Evolutionary conservation across 2,797 vertebrate genomes (phyloP).

Genomic region (Poecilia gillii): DNA sequence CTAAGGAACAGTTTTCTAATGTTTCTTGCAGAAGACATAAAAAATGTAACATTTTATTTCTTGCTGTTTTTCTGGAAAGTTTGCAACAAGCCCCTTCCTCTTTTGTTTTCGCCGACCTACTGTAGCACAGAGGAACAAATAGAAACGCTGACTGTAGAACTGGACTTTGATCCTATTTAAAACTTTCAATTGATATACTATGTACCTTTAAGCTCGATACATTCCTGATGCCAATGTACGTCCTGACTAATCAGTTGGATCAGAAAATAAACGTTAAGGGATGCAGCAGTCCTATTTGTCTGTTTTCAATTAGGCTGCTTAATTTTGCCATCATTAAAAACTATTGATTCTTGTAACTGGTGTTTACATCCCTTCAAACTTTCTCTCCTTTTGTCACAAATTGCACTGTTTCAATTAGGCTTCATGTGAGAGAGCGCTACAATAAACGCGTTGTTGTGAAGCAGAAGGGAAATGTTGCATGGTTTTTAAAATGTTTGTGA

Average conservation of each 20-base stretch:
- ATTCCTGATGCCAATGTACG: too few relatives aligned
- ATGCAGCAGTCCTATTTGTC: background rate
- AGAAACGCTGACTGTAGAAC: background rate
- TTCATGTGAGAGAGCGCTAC: background rate
- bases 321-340: too few relatives aligned
- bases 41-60: background rate
- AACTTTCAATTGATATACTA: background rate
- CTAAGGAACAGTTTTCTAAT: background rate
- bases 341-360: background rate
- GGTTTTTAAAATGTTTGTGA: background rate
- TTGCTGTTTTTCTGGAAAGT: background rate
- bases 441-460: background rate
- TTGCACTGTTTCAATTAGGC: background rate
- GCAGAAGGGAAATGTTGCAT: background rate
- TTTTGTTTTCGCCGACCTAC: background rate
- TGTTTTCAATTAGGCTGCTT: background rate
- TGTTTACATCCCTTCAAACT: background rate
- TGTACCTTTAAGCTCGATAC: background rate
- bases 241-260: background rate
- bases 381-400: background rate
- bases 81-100: background rate
- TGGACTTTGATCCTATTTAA: background rate
- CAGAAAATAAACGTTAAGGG: background rate
- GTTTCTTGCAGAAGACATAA: background rate
- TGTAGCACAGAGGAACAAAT: background rate